phyloP scores from a whole-genome alignment of 2,888 invertebrate genomes.

The Mimumesa dahlbomi region DNA sequence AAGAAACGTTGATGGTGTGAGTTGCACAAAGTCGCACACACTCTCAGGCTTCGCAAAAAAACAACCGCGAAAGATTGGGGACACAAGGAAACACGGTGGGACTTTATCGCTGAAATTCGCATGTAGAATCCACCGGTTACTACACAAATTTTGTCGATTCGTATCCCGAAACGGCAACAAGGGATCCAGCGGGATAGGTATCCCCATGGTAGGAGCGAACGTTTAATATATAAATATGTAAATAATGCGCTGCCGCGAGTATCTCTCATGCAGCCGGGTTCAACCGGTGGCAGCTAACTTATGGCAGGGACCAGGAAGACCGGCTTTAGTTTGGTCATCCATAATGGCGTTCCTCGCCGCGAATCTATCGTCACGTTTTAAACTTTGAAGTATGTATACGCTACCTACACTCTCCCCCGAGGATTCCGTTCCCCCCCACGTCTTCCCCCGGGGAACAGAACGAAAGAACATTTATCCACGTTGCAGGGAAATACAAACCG shows the following conservation, averaged over 20 bases:
- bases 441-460: too few species aligned
- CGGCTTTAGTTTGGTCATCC: slow-evolving; percentile 63
- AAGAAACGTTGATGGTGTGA: too few species aligned
- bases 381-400: slow-evolving; percentile 29
- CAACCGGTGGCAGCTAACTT: slow-evolving; percentile 74
- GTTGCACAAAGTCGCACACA: too few species aligned
- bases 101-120: slow-evolving; percentile 44
- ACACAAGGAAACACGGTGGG: slow-evolving; percentile 39
- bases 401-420: neutral
- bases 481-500: too few species aligned
- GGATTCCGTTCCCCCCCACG: neutral
- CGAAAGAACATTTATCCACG: too few species aligned
- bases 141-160: slow-evolving; percentile 52
- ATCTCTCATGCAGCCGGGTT: slow-evolving; percentile 74
- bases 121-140: slow-evolving; percentile 35
- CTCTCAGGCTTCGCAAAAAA: too few species aligned
- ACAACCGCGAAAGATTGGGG: too few species aligned
- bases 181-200: slow-evolving; percentile 46
- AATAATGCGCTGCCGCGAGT: slow-evolving; percentile 73
- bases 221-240: slow-evolving; percentile 77
- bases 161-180: slow-evolving; percentile 56
- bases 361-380: slow-evolving; percentile 74
- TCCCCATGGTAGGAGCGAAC: slow-evolving; percentile 43
- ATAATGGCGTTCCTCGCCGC: slow-evolving; percentile 67
- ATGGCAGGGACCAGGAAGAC: slow-evolving; percentile 72